Evolutionary conservation across 37 sponge, comb jelly and placozoan species (phyloP), one percentile per base, ranked within the genome.

Genomic region (Agelas oroides): DNA sequence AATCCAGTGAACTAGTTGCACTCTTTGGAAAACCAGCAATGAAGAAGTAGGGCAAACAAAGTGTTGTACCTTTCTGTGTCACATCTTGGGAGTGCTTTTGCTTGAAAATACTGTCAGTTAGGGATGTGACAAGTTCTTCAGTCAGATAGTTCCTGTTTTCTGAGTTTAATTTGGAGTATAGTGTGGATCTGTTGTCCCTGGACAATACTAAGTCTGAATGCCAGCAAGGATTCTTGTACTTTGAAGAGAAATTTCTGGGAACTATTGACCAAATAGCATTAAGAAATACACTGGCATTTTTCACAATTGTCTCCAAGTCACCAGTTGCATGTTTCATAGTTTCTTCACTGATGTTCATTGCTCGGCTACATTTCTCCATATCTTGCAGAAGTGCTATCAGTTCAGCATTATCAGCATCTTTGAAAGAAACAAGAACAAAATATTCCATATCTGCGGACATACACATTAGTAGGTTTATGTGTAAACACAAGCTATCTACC

Each of bases 1-100:
- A 2, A 62, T 65, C 31, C 18, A 84, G 41, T 0, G 84, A 53
- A 14, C 75, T 84, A 37, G 84, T 84, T 18, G 75, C 84, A 65
- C 84, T 84, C 66, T 84, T 84, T 0, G 84, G 84, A 53, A 84
- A 84, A 5, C 84, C 84, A 0, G 88, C 76, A 28, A 84, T n/a
- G 56, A 71, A 73, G 66, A 87, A 79, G 57, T 71, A 78, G 8
- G 87, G 82, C 25, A 75, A 24, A 37, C 76, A 81, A 0, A 88
- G 0, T 25, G 73, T 37, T 31, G 57, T 46, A 12, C 46, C n/a
- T n/a, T n/a, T n/a, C n/a, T n/a, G n/a, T n/a, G n/a, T n/a, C n/a
- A n/a, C n/a, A n/a, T n/a, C 46, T 46, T 46, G 6, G 6, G 46
- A 46, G 46, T 71, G 72, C 1, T 13, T 30, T 71, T 23, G 5